These are phyloP conservation scores for Brachyptera putata DNA, from an alignment of 2,888 invertebrate species.

Conservation along the genomic window DNA sequence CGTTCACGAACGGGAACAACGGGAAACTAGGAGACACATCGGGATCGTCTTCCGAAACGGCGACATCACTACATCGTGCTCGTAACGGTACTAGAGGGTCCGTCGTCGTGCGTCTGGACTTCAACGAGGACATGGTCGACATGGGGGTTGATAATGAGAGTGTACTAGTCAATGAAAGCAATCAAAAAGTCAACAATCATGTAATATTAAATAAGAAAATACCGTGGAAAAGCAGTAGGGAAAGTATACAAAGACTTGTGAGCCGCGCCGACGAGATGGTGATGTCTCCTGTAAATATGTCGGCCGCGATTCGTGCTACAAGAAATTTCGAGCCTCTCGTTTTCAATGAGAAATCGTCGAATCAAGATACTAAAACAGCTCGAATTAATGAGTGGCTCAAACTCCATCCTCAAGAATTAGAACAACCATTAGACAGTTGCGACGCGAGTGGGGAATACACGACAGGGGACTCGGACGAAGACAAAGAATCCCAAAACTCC, in stretches of 20 bases:
- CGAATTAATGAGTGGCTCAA: slow-evolving; percentile 68
- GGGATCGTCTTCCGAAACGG: slow-evolving; percentile 24
- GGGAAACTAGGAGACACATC: neutral
- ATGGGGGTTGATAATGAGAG: neutral
- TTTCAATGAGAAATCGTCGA: slow-evolving; percentile 51
- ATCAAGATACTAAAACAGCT: slow-evolving; percentile 54
- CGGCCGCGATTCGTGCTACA: slow-evolving; percentile 45
- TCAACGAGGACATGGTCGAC: slow-evolving; percentile 35
- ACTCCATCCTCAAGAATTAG: slow-evolving; percentile 45
- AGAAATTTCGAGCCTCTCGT: slow-evolving; percentile 52
- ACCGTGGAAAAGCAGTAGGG: slow-evolving; percentile 49
- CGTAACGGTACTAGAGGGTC: slow-evolving; percentile 34
- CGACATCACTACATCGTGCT: slow-evolving; percentile 49
- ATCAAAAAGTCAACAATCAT: slow-evolving; percentile 22
- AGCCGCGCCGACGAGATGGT: slow-evolving; percentile 78
- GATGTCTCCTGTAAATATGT: slow-evolving; percentile 48
- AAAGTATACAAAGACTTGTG: slow-evolving; percentile 69
- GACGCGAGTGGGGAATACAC: slow-evolving; percentile 90
- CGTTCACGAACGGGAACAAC: slow-evolving; percentile 46
- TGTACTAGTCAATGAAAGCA: slow-evolving; percentile 29
- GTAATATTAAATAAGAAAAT: too few species aligned
- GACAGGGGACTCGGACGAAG: slow-evolving; percentile 64
- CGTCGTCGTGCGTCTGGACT: slow-evolving; percentile 40
- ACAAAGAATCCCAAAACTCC: slow-evolving; percentile 65
- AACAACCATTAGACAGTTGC: slow-evolving; percentile 63